Conservation (phyloP, 2,113 vertebrate species). For the Platysternon megacephalum region DNA sequence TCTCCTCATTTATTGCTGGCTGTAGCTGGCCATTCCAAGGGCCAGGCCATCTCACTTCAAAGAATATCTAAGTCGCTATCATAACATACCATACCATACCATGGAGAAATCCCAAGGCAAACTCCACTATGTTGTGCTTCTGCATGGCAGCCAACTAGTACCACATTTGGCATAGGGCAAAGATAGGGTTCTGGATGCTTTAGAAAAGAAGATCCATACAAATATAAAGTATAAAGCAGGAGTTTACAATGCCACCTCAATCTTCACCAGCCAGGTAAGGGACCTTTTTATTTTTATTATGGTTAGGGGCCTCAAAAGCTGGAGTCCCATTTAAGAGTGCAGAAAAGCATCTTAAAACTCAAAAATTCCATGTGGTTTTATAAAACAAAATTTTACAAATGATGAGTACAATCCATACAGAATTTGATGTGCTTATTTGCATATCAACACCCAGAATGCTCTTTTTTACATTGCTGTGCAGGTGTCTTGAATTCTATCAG, state of each 20-base stretch:
- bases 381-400: background rate
- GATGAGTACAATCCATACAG: background rate
- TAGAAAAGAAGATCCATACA: background rate
- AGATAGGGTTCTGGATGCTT: background rate
- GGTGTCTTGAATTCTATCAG: background rate
- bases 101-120: fast-evolving
- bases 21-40: background rate
- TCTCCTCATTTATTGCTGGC: background rate
- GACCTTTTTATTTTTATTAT: too few relatives aligned
- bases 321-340: background rate
- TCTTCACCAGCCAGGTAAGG: background rate
- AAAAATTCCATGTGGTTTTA: background rate
- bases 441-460: fast-evolving
- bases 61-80: background rate
- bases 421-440: background rate
- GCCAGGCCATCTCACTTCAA: background rate
- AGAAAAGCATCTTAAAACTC: background rate
- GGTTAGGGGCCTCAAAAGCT: too few relatives aligned
- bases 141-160: fast-evolving
- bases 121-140: fast-evolving
- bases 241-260: background rate
- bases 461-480: background rate
- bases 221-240: background rate
- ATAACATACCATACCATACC: background rate
- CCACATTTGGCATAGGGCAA: background rate